Conservation (phyloP, 2,888 invertebrate species). For the Augiades crinisus region DNA sequence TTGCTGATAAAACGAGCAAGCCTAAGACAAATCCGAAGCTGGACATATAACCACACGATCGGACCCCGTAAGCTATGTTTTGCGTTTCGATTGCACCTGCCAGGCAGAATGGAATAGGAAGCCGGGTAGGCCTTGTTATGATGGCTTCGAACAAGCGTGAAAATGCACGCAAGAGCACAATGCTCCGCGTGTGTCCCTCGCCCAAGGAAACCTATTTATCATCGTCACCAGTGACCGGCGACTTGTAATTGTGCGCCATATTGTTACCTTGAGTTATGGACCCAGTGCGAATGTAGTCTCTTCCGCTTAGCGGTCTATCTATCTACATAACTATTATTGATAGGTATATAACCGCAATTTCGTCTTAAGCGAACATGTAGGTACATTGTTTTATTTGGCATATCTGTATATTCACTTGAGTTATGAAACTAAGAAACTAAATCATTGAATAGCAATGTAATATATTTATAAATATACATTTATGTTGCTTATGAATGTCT, state of each 20-base stretch:
- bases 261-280: conserved; percentile 75
- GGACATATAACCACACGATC: conserved; percentile 12
- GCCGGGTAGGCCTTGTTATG: conserved; percentile 20
- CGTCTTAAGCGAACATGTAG: conserved; percentile 19
- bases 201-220: conserved; percentile 72
- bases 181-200: conserved; percentile 55
- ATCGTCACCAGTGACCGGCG: conserved; percentile 68
- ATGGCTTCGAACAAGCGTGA: conserved; percentile 34
- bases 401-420: conserved; percentile 16
- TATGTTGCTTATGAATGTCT: too few relatives aligned
- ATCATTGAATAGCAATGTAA: conserved; percentile 7
- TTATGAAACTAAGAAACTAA: conserved; percentile 6
- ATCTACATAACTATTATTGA: conserved; percentile 11
- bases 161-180: conserved; percentile 42
- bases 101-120: conserved; percentile 2
- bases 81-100: conserved; percentile 10
- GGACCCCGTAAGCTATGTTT: conserved; percentile 7
- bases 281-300: conserved; percentile 52
- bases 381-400: conserved; percentile 23
- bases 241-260: conserved; percentile 76
- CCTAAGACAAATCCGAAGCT: conserved; percentile 29
- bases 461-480: conserved; percentile 3
- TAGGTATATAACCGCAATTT: conserved; percentile 12
- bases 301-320: conserved; percentile 49
- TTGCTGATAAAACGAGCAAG: conserved; percentile 36